Base-by-base conservation (phyloP, 1,140 invertebrate genomes). In the Leptopilina clavipes region DNA sequence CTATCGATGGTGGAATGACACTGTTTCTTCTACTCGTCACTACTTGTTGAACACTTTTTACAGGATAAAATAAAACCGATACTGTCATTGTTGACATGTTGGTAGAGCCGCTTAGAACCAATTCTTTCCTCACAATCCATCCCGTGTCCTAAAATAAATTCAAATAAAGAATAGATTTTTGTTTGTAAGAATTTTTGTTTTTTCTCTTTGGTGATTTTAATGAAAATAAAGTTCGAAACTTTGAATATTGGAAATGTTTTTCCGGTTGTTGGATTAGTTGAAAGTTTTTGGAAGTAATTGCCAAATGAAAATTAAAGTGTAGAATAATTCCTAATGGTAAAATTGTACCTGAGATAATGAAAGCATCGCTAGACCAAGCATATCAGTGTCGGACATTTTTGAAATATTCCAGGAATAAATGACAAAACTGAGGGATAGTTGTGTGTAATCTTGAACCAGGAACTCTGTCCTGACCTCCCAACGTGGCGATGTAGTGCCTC, bases 391-490 rank as follows among this genome's bases (percentile, higher is more conserved):
- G 14, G 83, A 75, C 10, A 88, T 84, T 76, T 89, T 90, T 0
- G 83, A 84, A 44, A 85, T 84, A 72, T 88, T 89, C 87, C 88
- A 92, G 73, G 87, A 87, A 81, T 88, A 86, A 73, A 91, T 88
- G 82, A 91, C 86, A 82, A 91, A 87, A 22, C 88, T 89, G 6
- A 91, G 74, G 19, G 86, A 87, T 44, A 91, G 91, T 85, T 91
- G 89, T 10, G 91, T 88, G 70, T 91, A 92, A 85, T 93, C 91
- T 65, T 87, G 84, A 1, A 93, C 92, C 59, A 92, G 89, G 77
- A 93, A 91, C 84, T 92, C 92, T n/a, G 89, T 85, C 72, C 86
- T 84, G 0, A 89, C 90, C 77, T 93, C 91, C 92, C 92, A 93
- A 52, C 83, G 81, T 0, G 92, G 92, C 31, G 89, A 92, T 22